Evolutionary conservation across 2,888 invertebrate genomes (phyloP), one percentile per base, ranked within the genome.

Genomic region (Scaptomyza polygonia): DNA sequence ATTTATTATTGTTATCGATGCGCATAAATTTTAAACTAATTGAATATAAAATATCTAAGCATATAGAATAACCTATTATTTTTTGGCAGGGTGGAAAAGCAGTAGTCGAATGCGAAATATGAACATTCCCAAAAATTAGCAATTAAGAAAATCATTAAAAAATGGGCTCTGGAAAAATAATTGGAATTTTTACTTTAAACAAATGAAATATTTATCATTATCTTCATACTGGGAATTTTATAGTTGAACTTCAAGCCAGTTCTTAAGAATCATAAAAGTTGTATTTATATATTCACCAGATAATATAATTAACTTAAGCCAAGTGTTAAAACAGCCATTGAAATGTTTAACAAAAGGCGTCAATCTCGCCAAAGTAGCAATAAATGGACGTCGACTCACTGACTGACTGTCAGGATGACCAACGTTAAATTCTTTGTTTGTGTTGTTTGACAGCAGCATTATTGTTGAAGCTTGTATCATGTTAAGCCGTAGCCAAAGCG

Each of bases 31-130:
- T 25, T 14, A 1, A 27, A 36, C 53, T 73, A 76, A 82, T 79
- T 67, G 67, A 52, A 70, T 76, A 67, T 71, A 73, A 73, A 64
- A 79, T 59, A 51, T 45, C 40, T 43, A 43, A 61, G 9, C 29
- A 43, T 43, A 45, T 61, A 42, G 43, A 34, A 42, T 29, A 14
- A n/a, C n/a, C n/a, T n/a, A n/a, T n/a, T n/a, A n/a, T n/a, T n/a
- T n/a, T n/a, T n/a, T n/a, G n/a, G n/a, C n/a, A n/a, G n/a, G n/a
- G n/a, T n/a, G n/a, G n/a, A n/a, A n/a, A n/a, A n/a, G n/a, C n/a
- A n/a, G n/a, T n/a, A n/a, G n/a, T n/a, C n/a, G n/a, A n/a, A n/a
- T n/a, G n/a, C n/a, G n/a, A n/a, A n/a, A n/a, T n/a, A n/a, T n/a
- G n/a, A n/a, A n/a, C n/a, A n/a, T n/a, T n/a, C n/a, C n/a, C n/a